Percentiles rank a stretch among this genome's conserved stretches.
phyloP scores from a whole-genome alignment of 2,888 invertebrate genomes.

The Heliconius ismenius region DNA sequence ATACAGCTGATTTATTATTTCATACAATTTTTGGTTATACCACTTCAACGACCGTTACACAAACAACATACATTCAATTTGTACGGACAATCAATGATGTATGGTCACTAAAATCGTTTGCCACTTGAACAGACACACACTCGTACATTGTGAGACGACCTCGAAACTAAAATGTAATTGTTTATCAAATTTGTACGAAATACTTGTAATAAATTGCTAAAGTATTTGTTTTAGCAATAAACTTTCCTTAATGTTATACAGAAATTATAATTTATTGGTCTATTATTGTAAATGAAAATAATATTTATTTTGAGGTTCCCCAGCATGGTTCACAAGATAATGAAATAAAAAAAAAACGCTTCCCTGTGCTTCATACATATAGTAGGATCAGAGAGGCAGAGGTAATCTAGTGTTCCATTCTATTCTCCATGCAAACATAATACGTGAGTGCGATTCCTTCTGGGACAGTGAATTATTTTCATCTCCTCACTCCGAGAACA shows the following conservation, averaged over 20 bases:
- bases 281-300: slow-evolving; percentile 7
- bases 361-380: no score
- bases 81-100: slow-evolving; percentile 15
- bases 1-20: no score
- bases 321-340: no score
- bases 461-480: neutral
- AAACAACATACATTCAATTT: slow-evolving; percentile 2
- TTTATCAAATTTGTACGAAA: neutral
- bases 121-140: slow-evolving; percentile 1
- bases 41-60: neutral
- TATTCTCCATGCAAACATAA: no score
- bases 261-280: neutral
- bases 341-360: no score
- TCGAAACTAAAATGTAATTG: neutral
- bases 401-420: no score
- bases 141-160: neutral
- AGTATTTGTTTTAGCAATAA: neutral
- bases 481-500: neutral
- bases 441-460: neutral
- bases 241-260: neutral
- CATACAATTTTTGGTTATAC: neutral
- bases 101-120: neutral
- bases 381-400: no score
- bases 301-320: neutral
- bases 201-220: neutral